Base-by-base conservation (phyloP, 2,888 invertebrate genomes). In the Tiliacea aurago region DNA sequence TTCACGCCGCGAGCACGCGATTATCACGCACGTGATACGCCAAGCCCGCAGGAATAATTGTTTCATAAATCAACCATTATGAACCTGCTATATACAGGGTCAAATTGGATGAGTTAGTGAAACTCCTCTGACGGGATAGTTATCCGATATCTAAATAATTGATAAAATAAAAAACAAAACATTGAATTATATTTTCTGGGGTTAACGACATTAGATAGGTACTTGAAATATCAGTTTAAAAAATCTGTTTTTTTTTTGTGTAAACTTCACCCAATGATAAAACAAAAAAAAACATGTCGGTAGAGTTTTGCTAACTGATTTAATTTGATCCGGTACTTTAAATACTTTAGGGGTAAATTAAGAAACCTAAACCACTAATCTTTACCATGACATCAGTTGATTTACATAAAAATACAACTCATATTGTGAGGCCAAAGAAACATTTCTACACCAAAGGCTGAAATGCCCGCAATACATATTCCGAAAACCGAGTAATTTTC, bases 401-500 rank as follows among this genome's bases (percentile, higher is more conserved):
- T 43, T 61, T 13, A 41, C 13, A 56, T 47, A 59, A 49, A 66
- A 63, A 67, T 23, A 74, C 11, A 63, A 33, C 23, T n/a, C 51
- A 47, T 18, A 78, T 58, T 73, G 33, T 45, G n/a, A n/a, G n/a
- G 45, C 73, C 9, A 61, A 58, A 58, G 79, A 66, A 73, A 78
- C 75, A 75, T 78, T 75, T 33, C 59, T 3, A 33, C 43, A 45
- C 18, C 45, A 62, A 79, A 63, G 23, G 45, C 33, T 47, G 41
- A n/a, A 78, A 70, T 56, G 13, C 47, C 53, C 49, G 55, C 33
- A 56, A 73, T 69, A 78, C 55, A 70, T 79, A 56, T 71, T 64
- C 51, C 43, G n/a, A 47, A 70, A 64, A 68, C 76, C 71, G 66
- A 66, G 76, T 64, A 37, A 71, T 78, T 73, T 64, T 56, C 61